Conservation (phyloP, 2,888 invertebrate genomes). For the Cerceris ruficornis region DNA sequence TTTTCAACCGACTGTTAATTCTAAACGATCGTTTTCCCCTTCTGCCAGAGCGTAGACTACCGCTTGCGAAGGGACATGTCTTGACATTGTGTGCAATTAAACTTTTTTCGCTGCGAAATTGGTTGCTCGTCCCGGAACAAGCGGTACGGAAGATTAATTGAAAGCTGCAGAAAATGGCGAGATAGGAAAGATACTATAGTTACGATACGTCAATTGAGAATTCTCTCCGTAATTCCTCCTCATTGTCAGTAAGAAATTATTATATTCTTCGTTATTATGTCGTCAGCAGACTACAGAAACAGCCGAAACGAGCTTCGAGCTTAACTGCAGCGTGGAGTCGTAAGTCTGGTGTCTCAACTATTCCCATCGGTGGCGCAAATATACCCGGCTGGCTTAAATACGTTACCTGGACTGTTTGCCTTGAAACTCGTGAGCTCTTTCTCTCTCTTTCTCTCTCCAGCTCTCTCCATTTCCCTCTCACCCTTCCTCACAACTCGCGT, state of each 20-base stretch:
- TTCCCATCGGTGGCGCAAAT: constrained; percentile 38
- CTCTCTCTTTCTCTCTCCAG: background rate
- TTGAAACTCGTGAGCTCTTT: constrained; percentile 36
- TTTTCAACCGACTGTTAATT: background rate
- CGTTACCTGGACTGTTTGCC: constrained; percentile 44
- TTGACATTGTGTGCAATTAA: constrained; percentile 62
- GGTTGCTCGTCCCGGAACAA: constrained; percentile 32
- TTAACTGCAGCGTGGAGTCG: constrained; percentile 21
- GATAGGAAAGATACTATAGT: constrained; percentile 27
- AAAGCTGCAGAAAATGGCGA: constrained; percentile 51
- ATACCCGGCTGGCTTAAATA: constrained; percentile 40
- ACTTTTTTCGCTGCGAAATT: constrained; percentile 68
- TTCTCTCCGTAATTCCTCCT: background rate
- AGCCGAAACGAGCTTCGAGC: constrained; percentile 37
- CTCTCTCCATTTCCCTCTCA: too few relatives aligned
- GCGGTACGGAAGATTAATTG: constrained; percentile 45
- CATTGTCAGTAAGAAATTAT: constrained; percentile 19
- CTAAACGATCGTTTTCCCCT: constrained; percentile 10
- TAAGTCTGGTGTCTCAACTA: constrained; percentile 42
- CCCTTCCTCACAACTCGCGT: background rate
- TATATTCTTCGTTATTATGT: background rate
- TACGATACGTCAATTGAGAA: background rate
- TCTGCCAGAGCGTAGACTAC: constrained; percentile 22
- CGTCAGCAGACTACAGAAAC: constrained; percentile 7
- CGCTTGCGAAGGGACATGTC: constrained; percentile 62